Percentiles rank a stretch among this genome's conserved stretches.
Evolutionary conservation across 2,113 vertebrate genomes (phyloP).

Genomic region (Stictonetta naevosa): DNA sequence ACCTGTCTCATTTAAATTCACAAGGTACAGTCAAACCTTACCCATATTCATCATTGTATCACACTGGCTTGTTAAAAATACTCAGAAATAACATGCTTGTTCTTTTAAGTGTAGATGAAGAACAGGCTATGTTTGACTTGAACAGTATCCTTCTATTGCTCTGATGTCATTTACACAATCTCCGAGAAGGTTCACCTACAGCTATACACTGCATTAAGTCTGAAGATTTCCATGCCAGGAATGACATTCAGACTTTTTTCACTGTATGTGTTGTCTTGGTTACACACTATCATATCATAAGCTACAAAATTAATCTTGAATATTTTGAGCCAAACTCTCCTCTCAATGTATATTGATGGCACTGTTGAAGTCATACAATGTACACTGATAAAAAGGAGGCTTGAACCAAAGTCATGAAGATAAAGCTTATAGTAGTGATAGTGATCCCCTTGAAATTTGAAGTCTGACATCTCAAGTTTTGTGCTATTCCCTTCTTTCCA

Average conservation of each 20-base stretch:
- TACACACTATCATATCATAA: background rate
- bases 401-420: background rate
- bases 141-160: background rate
- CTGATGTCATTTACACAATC: background rate
- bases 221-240: background rate
- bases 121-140: background rate
- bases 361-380: background rate
- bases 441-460: background rate
- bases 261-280: background rate
- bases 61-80: background rate
- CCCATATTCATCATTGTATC: background rate
- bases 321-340: background rate
- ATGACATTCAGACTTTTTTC: background rate
- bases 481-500: background rate
- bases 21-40: background rate
- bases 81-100: background rate
- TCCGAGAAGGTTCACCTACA: background rate
- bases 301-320: background rate
- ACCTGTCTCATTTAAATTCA: background rate
- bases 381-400: fast-evolving
- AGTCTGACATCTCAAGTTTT: background rate
- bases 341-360: background rate
- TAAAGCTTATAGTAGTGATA: background rate
- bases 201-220: background rate
- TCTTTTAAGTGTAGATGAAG: background rate